Percentiles rank a stretch among this genome's conserved stretches.
Conservation (phyloP, 2,797 vertebrate species). For the Hemibagrus guttatus region DNA sequence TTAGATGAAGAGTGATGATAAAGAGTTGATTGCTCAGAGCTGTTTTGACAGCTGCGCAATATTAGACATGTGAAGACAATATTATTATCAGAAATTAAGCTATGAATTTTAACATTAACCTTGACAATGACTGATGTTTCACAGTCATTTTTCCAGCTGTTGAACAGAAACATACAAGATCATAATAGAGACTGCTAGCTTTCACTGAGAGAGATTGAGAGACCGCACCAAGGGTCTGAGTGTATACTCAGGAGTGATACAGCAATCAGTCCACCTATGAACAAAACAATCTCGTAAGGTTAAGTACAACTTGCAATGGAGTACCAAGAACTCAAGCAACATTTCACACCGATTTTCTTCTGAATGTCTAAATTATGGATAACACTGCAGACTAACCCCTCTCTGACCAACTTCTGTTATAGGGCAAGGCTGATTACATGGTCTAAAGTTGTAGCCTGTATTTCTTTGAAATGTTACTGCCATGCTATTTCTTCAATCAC, state of each 20-base stretch:
- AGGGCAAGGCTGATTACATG: neutral
- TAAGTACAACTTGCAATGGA: neutral
- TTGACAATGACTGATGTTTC: neutral
- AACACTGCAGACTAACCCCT: neutral
- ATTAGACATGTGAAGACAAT: neutral
- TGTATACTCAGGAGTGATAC: neutral
- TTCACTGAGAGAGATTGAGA: neutral
- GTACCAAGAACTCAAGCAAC: neutral
- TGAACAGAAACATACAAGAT: neutral
- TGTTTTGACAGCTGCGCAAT: no score
- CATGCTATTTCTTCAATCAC: neutral
- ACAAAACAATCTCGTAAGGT: neutral
- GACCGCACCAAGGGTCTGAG: neutral
- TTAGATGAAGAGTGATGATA: no score
- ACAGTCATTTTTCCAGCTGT: neutral
- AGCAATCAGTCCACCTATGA: neutral
- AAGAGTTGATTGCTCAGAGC: no score
- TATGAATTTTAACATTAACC: neutral
- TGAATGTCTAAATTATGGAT: neutral
- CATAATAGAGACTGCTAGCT: neutral
- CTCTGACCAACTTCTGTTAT: neutral
- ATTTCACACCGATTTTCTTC: neutral
- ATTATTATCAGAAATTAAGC: neutral
- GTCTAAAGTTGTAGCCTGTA: neutral
- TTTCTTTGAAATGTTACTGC: neutral